Evolutionary conservation across 2,113 vertebrate genomes (phyloP).

Genomic region (Polypterus senegalus): DNA sequence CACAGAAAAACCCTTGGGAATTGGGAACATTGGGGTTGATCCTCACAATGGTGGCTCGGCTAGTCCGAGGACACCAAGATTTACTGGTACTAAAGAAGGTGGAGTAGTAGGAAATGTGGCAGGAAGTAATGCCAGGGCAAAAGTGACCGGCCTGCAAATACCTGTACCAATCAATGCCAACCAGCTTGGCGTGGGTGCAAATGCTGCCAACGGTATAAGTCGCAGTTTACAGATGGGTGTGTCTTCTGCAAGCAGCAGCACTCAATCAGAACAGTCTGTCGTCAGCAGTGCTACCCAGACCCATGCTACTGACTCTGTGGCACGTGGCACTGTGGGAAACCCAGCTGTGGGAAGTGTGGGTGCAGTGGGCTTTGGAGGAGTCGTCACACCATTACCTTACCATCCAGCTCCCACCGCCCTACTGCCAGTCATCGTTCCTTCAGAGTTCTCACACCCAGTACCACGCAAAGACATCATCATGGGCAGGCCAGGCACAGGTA

Average conservation of each 20-base stretch:
- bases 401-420: slow-evolving; percentile 80
- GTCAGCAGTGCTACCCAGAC: slow-evolving; percentile 13
- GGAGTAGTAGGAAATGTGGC: slow-evolving; percentile 19
- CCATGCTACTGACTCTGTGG: slow-evolving; percentile 33
- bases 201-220: slow-evolving; percentile 35
- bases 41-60: slow-evolving; percentile 10
- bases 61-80: background rate
- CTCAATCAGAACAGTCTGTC: too few species aligned
- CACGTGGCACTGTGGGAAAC: too few species aligned
- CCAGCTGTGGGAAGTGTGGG: slow-evolving; percentile 22
- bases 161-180: slow-evolving; percentile 74
- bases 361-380: slow-evolving; percentile 31
- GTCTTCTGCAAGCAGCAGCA: too few species aligned
- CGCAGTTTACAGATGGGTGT: too few species aligned
- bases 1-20: slow-evolving; percentile 52
- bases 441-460: slow-evolving; percentile 65
- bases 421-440: slow-evolving; percentile 73
- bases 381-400: slow-evolving; percentile 63
- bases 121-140: slow-evolving; percentile 29
- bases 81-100: too few species aligned
- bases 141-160: slow-evolving; percentile 54
- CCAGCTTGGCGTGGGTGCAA: slow-evolving; percentile 14
- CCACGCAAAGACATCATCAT: slow-evolving; percentile 86
- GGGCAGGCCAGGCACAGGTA: slow-evolving; percentile 84
- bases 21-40: slow-evolving; percentile 30